Percentiles rank a stretch among this genome's conserved stretches.
Conservation (phyloP, 92 coral and sea anemone genomes). For the Epizoanthus illoricatus region DNA sequence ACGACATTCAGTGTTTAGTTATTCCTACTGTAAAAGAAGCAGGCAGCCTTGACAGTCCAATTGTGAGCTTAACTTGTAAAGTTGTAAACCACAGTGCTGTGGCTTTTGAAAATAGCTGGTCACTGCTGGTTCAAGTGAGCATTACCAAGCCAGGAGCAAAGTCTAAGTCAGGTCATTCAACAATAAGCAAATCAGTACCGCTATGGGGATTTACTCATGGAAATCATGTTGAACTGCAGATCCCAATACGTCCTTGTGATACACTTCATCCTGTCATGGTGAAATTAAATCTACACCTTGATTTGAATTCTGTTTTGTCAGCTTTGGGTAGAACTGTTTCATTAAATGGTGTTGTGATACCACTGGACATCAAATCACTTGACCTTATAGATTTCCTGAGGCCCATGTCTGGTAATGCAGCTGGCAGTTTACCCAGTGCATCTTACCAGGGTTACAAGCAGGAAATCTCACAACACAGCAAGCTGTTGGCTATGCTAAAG, state of each 20-base stretch:
- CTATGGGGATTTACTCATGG: neutral
- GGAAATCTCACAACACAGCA: slow-evolving; percentile 6
- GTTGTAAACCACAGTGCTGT: neutral
- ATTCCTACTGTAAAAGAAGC: neutral
- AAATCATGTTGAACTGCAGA: slow-evolving; percentile 1
- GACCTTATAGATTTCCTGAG: slow-evolving; percentile 22
- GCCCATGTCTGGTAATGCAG: neutral
- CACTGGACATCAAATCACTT: slow-evolving; percentile 2
- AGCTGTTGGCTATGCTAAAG: neutral
- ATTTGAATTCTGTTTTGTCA: slow-evolving; percentile 32
- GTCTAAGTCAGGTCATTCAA: neutral
- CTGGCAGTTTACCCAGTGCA: neutral
- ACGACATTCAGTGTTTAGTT: slow-evolving; percentile 14
- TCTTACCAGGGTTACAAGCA: neutral
- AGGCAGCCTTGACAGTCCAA: neutral
- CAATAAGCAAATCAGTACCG: slow-evolving; percentile 20
- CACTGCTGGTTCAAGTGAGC: slow-evolving; percentile 18
- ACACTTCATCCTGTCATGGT: neutral
- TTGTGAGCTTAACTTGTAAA: slow-evolving; percentile 13
- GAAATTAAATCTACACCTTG: neutral
- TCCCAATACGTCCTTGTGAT: neutral
- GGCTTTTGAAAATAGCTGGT: slow-evolving; percentile 27
- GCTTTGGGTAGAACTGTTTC: neutral
- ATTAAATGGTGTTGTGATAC: slow-evolving; percentile 13
- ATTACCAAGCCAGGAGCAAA: neutral